Evolutionary conservation across 2,113 vertebrate genomes (phyloP).

Genomic region (Xerus inauris): DNA sequence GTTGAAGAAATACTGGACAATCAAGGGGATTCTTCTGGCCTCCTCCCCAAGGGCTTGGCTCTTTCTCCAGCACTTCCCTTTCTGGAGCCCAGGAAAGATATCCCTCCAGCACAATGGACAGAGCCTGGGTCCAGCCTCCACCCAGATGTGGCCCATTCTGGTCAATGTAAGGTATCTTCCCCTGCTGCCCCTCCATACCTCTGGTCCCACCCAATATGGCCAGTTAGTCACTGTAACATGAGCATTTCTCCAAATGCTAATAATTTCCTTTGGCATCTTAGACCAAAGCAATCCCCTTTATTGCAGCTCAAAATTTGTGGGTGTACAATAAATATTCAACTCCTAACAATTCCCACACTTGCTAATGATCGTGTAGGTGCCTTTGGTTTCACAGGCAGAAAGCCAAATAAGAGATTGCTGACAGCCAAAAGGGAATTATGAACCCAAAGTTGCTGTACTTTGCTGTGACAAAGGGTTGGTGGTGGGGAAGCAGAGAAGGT

Average conservation of each 20-base stretch:
- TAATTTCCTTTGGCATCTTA: constrained; percentile 55
- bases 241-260: constrained; percentile 38
- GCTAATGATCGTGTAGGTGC: constrained; percentile 70
- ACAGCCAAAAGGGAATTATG: constrained; percentile 35
- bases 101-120: rapidly evolving
- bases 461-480: not conserved
- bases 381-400: constrained; percentile 61
- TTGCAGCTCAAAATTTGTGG: constrained; percentile 68
- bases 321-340: constrained; percentile 67
- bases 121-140: not conserved
- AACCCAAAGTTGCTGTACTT: not conserved
- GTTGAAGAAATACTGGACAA: not conserved
- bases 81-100: not conserved
- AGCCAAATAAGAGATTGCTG: constrained; percentile 50
- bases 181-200: not conserved
- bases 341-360: constrained; percentile 67
- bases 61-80: not conserved
- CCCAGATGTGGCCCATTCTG: not conserved
- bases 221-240: not conserved
- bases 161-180: no score
- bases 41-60: not conserved
- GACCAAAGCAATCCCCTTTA: constrained; percentile 61
- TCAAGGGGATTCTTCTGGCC: not conserved
- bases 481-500: not conserved
- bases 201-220: not conserved